phyloP scores from a whole-genome alignment of 2,888 invertebrate genomes.

The Diabrotica balteata region DNA sequence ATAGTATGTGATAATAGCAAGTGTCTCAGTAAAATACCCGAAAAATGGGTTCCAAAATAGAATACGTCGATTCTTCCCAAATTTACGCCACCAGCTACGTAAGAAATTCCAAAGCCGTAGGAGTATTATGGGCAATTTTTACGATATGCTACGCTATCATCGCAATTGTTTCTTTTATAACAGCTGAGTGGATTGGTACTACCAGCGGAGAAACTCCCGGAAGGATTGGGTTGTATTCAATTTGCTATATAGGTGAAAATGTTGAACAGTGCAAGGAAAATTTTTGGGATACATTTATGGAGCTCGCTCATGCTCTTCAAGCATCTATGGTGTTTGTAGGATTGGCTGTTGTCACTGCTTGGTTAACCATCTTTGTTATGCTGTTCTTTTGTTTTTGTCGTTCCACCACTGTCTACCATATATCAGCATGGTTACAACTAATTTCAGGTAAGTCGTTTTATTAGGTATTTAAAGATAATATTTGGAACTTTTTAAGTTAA shows the following conservation, averaged over 20 bases:
- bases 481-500: too few species aligned
- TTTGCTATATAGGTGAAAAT: constrained; percentile 80
- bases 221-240: constrained; percentile 91
- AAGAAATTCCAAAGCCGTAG: constrained; percentile 92
- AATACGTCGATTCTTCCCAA: constrained; percentile 90
- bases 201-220: constrained; percentile 81
- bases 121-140: constrained; percentile 97
- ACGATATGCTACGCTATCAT: constrained; percentile 97
- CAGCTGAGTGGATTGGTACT: constrained; percentile 86
- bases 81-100: constrained; percentile 91
- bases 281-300: constrained; percentile 79
- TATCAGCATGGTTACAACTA: constrained; percentile 96
- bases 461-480: not conserved
- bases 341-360: constrained; percentile 82
- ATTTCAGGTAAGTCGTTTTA: constrained; percentile 78
- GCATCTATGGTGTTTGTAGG: constrained; percentile 89
- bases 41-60: constrained; percentile 88
- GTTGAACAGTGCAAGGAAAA: constrained; percentile 82
- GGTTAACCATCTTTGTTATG: constrained; percentile 87
- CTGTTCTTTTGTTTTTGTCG: constrained; percentile 92
- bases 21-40: constrained; percentile 4
- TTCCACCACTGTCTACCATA: constrained; percentile 89
- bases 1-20: constrained; percentile 12
- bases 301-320: constrained; percentile 81
- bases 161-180: constrained; percentile 92